phyloP scores from a whole-genome alignment of 2,888 invertebrate genomes.

The Sesia apiformis region DNA sequence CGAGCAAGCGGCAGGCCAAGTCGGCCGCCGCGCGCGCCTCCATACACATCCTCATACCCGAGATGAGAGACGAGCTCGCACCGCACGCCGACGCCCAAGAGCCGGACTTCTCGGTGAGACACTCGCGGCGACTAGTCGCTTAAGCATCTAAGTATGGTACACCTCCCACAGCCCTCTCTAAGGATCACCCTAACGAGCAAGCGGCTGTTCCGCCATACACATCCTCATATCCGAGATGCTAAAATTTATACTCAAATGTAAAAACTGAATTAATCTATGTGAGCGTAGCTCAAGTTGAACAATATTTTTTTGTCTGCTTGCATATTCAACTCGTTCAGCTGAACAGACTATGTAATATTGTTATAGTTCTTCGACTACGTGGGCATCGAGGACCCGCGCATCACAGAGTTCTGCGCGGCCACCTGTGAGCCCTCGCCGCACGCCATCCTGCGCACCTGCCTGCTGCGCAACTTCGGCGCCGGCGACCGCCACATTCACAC shows the following conservation, averaged over 20 bases:
- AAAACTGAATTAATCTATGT: too few relatives aligned
- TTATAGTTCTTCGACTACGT: constrained; percentile 92
- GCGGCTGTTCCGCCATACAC: constrained; percentile 75
- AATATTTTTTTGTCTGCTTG: too few relatives aligned
- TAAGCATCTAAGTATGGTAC: not conserved
- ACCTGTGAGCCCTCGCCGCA: constrained; percentile 97
- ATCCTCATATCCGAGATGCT: constrained; percentile 79
- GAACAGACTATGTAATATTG: not conserved
- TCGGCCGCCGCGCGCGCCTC: constrained; percentile 93
- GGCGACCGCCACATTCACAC: constrained; percentile 91
- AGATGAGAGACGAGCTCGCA: constrained; percentile 87
- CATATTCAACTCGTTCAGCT: too few relatives aligned
- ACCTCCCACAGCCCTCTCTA: not conserved
- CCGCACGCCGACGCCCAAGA: not conserved
- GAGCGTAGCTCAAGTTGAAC: too few relatives aligned
- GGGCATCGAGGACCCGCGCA: constrained; percentile 93
- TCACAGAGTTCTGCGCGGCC: constrained; percentile 95
- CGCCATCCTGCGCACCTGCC: constrained; percentile 92
- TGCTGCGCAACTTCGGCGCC: constrained; percentile 93
- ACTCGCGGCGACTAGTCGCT: not conserved
- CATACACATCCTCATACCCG: constrained; percentile 92
- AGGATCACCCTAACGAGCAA: too few relatives aligned
- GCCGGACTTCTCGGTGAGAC: not conserved
- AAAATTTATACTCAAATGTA: too few relatives aligned
- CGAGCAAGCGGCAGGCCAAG: constrained; percentile 97